Evolutionary conservation across 2,113 vertebrate species (phyloP), one percentile per base, ranked within the genome.

Genomic region (Cynoglossus semilaevis): DNA sequence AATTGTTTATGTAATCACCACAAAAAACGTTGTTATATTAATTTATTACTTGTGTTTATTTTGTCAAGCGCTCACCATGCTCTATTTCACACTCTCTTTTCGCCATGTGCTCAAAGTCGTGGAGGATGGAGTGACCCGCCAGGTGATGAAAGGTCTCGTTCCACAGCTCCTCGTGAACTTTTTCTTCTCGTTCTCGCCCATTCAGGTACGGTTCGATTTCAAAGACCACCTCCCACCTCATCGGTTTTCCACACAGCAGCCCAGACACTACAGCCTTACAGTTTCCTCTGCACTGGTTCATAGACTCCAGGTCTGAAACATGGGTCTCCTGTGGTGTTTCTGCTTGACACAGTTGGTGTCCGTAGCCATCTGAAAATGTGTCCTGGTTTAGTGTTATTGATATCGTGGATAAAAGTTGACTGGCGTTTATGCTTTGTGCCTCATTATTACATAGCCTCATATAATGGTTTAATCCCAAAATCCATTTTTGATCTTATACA

Each of bases 131-230:
- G 47, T 87, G 89, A 37, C 93, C 95, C 0, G 95, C 95, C 90
- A 98, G 83, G 72, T 98, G 94, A 78, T 99, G 96, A 86, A 98
- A 96, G 70, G 95, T 98, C 85, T 95, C 94, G 0, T 88, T 93
- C 96, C 96, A 98, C 46, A 93, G 79, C 57, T 98, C 94, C 0
- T 88, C 72, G 0, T 92, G 90, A 0, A 84, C 82, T 0, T 87
- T 90, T 2, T 76, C 88, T 72, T 67, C 88, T 0, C 78, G 84
- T 46, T 90, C 88, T 0, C 83, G 76, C 8, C 91, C 91, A 12
- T 48, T 87, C 68, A 95, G 88, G 17, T 92, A 92, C 1, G 90
- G 88, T 7, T 58, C 65, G 50, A 98, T 88, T 12, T 98, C 94
- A 29, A 98, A 99, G 15, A 82, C 8, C 9, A 98, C 91, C 61